Base-by-base conservation (phyloP, 2,888 invertebrate genomes). In the Chymomyza procnemis region DNA sequence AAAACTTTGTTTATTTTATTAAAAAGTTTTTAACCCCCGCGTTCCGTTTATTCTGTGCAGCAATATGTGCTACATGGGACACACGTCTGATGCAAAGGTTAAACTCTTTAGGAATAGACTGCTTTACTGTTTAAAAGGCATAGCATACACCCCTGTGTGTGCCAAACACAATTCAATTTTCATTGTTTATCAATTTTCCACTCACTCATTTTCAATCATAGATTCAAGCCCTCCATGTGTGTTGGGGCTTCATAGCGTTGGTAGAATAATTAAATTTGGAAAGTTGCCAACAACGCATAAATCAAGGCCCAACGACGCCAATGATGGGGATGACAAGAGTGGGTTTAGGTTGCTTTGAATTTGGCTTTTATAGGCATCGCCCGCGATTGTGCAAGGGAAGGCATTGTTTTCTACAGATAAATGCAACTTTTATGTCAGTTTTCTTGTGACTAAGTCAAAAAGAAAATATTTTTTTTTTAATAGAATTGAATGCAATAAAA, bases 181-280 rank as follows among this genome's bases (percentile, higher is more conserved):
- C 85, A 89, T 89, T 89, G 88, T 89, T 89, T 89, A 89, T 89
- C 87, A 88, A 89, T 89, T 89, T 88, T 85, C 82, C 81, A 89
- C 88, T 80, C 81, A 89, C 88, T 80, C 79, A 86, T 88, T 89
- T 85, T 65, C 65, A 60, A 60, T 65, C 60, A 47, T 30, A 55
- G 54, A 57, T 22, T 34, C 34, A 16, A 52, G 22, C 64, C 52
- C 19, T 41, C 2, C 34, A 12, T 12, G 34, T 41, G 34, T 41
- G 47, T 48, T 82, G 76, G 73, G 77, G 78, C 80, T 78, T 82
- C 78, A 79, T 82, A 85, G 80, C 66, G 74, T 26, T 69, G 87
- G 71, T 76, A 71, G 75, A 74, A 82, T 88, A 89, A 89, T 89
- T 89, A 89, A 88, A 87, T 89, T 89, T 88, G 89, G 88, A 82